Evolutionary conservation across 1,140 invertebrate species (phyloP).

Genomic region (Papilio machaon): DNA sequence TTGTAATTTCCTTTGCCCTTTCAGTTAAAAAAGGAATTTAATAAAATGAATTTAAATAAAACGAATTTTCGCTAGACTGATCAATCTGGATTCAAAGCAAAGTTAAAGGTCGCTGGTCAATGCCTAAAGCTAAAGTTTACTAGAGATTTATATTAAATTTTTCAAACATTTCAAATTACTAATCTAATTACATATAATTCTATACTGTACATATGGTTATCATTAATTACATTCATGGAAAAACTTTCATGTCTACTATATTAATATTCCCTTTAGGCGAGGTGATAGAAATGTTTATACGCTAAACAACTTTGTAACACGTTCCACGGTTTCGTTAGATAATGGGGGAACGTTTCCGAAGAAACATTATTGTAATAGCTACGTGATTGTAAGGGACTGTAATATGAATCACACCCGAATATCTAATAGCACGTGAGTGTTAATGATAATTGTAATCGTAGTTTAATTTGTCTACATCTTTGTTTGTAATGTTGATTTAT

Average conservation of each 20-base stretch:
- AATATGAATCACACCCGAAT: slow-evolving; percentile 12
- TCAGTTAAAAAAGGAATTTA: background rate
- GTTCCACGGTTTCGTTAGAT: slow-evolving; percentile 7
- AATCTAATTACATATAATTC: no score
- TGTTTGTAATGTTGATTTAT: background rate
- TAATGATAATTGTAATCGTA: slow-evolving; percentile 17
- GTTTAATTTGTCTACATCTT: background rate
- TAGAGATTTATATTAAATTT: no score
- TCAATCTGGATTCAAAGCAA: background rate
- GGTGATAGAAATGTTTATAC: background rate
- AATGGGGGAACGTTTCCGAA: background rate
- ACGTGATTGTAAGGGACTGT: slow-evolving; percentile 21
- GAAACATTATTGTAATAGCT: slow-evolving; percentile 20
- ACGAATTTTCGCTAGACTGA: background rate
- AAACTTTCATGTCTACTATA: background rate
- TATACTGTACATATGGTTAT: no score
- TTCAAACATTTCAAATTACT: no score
- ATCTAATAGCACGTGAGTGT: slow-evolving; percentile 12
- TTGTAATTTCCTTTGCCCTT: no score
- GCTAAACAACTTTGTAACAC: slow-evolving; percentile 2
- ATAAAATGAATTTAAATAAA: background rate
- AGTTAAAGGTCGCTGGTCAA: background rate
- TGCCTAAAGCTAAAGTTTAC: no score
- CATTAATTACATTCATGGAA: no score
- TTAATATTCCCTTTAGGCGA: background rate